Base-by-base conservation (phyloP, 1,140 invertebrate genomes). In the honey bee (Apis mellifera) region DNA sequence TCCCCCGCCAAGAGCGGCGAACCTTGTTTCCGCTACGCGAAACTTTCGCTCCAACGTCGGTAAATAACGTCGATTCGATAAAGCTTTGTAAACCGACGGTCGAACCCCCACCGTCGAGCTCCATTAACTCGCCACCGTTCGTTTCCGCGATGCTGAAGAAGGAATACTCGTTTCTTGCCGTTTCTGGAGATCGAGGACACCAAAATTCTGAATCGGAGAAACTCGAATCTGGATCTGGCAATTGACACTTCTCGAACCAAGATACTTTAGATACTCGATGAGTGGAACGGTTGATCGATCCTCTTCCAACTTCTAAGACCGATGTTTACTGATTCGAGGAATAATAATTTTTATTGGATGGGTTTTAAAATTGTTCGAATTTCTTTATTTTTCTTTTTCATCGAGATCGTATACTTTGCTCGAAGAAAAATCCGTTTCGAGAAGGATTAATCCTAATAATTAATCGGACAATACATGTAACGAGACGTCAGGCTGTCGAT, bases 61-160 rank as follows among this genome's bases (percentile, higher is more conserved):
- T 80, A 80, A 80, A 80, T 60, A 60, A 80, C 69, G 26, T 48
- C 69, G 68, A 80, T 72, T 64, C 64, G 70, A 80, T 80, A 72
- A 64, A 80, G 69, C 78, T 42, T 73, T 73, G 70, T 64, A 73
- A 73, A 73, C 50, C 70, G 50, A n/a, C 59, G 32, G 4, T 64
- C 13, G 42, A 79, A 64, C 59, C 48, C 19, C n/a, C n/a, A n/a
- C n/a, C 60, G n/a, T 13, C 77, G 26, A 23, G 12, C 19, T 12
- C 17, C 4, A 7, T 62, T 23, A 57, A 52, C 23, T 54, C 55
- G 57, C 32, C 32, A 42, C 13, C 69, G 69, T 71, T 71, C 69
- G 21, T 15, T n/a, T 23, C 17, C 66, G 21, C 32, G 32, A 3
- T 0, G 0, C 48, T 23, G 19, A n/a, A n/a, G 1, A n/a, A 48